These are phyloP conservation scores for Neoniphon sammara DNA, from an alignment of 2,797 vertebrate genomes.

Conservation along the genomic window DNA sequence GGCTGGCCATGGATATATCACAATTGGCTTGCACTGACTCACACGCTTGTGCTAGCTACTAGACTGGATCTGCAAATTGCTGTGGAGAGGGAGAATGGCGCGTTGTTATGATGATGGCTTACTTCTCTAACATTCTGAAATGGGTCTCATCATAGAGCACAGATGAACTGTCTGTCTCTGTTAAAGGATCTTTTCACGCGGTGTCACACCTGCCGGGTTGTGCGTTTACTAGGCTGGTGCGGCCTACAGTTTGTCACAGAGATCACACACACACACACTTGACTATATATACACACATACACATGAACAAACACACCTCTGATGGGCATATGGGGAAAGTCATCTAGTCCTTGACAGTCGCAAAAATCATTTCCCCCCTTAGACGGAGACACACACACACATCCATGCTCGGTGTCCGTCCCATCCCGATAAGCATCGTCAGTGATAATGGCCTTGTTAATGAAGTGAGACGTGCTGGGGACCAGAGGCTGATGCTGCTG, in stretches of 20 bases:
- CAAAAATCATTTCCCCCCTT: constrained; percentile 52
- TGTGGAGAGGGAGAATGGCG: constrained; percentile 51
- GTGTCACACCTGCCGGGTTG: constrained; percentile 55
- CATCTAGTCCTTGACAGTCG: constrained; percentile 70
- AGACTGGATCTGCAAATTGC: constrained; percentile 62
- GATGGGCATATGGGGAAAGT: constrained; percentile 53
- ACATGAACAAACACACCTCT: constrained; percentile 12
- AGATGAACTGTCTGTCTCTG: constrained; percentile 62
- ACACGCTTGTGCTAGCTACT: constrained; percentile 46
- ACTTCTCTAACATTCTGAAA: constrained; percentile 65
- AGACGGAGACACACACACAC: constrained; percentile 34
- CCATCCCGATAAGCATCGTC: constrained; percentile 70
- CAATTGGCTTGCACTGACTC: constrained; percentile 61
- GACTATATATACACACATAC: not conserved
- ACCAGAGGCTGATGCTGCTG: constrained; percentile 72
- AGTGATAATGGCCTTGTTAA: constrained; percentile 78
- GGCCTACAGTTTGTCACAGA: constrained; percentile 50
- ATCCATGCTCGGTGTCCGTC: constrained; percentile 55
- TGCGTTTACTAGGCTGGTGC: constrained; percentile 37
- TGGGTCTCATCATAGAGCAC: constrained; percentile 56
- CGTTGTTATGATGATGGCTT: constrained; percentile 55
- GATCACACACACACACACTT: constrained; percentile 8
- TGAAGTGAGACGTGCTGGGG: constrained; percentile 76
- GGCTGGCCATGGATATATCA: constrained; percentile 67
- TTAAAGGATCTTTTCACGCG: constrained; percentile 63